Percentiles rank a stretch among this genome's conserved stretches.
Evolutionary conservation across 2,888 invertebrate genomes (phyloP).

Genomic region (Sthenelais limicola): DNA sequence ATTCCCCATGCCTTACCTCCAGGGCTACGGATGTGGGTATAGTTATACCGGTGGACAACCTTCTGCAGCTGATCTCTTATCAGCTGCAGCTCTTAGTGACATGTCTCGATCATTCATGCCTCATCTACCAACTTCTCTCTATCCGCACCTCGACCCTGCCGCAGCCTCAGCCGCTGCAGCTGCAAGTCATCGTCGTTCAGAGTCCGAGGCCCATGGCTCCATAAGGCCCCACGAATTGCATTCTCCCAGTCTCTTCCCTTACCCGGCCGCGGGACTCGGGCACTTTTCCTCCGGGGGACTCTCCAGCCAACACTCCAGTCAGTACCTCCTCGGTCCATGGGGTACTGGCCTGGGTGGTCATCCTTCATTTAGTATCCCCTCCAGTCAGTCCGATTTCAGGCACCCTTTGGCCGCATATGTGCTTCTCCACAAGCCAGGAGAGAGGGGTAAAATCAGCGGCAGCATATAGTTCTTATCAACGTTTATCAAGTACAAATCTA

Average conservation of each 20-base stretch:
- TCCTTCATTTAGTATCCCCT: neutral
- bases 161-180: conserved; percentile 39
- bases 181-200: neutral
- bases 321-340: conserved; percentile 28
- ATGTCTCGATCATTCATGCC: conserved; percentile 60
- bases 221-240: neutral
- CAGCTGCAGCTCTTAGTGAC: conserved; percentile 47
- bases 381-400: conserved; percentile 22
- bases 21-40: conserved; percentile 55
- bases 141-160: conserved; percentile 45
- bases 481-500: too few species aligned
- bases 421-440: conserved; percentile 20
- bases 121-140: conserved; percentile 49
- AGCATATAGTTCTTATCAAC: neutral
- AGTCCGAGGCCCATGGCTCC: neutral
- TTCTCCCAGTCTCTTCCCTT: conserved; percentile 25
- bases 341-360: neutral
- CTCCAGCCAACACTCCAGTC: neutral
- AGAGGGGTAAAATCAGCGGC: conserved; percentile 24
- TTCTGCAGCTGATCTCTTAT: conserved; percentile 43
- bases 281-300: conserved; percentile 5
- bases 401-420: conserved; percentile 32
- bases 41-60: neutral
- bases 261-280: conserved; percentile 28
- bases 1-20: conserved; percentile 64